phyloP scores from a whole-genome alignment of 1,140 invertebrate species.

The Ruditapes philippinarum region DNA sequence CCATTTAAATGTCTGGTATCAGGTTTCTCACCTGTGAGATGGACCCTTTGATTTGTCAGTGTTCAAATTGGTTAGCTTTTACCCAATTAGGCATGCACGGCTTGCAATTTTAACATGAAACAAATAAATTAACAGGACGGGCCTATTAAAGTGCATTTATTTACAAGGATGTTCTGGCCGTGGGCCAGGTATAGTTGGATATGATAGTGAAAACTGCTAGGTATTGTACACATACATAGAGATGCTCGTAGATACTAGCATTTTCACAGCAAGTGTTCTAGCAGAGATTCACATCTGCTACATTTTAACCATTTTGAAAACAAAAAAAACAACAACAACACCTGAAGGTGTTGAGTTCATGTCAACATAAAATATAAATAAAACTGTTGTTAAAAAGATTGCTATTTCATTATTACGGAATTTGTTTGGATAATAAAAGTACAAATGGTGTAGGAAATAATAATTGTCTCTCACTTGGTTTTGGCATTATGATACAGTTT shows the following conservation, averaged over 20 bases:
- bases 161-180: not conserved
- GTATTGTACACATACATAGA: slow-evolving; percentile 11
- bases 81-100: not conserved
- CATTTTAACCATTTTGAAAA: not conserved
- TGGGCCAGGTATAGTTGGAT: slow-evolving; percentile 12
- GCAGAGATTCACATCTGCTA: not conserved
- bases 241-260: too few relatives aligned
- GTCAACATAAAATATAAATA: not conserved
- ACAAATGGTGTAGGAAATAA: too few relatives aligned
- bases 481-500: too few relatives aligned
- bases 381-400: not conserved
- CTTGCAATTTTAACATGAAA: not conserved
- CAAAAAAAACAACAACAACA: too few relatives aligned
- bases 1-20: too few relatives aligned
- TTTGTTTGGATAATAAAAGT: too few relatives aligned
- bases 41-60: not conserved
- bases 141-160: slow-evolving; percentile 25
- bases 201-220: slow-evolving; percentile 34
- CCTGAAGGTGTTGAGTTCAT: not conserved
- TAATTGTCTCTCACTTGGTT: too few relatives aligned
- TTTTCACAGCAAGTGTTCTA: not conserved
- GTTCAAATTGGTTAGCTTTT: not conserved
- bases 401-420: not conserved
- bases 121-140: slow-evolving; percentile 25
- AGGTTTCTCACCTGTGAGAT: not conserved